Evolutionary conservation across 2,888 invertebrate genomes (phyloP), one percentile per base, ranked within the genome.

Genomic region (Odontomyia ornata): DNA sequence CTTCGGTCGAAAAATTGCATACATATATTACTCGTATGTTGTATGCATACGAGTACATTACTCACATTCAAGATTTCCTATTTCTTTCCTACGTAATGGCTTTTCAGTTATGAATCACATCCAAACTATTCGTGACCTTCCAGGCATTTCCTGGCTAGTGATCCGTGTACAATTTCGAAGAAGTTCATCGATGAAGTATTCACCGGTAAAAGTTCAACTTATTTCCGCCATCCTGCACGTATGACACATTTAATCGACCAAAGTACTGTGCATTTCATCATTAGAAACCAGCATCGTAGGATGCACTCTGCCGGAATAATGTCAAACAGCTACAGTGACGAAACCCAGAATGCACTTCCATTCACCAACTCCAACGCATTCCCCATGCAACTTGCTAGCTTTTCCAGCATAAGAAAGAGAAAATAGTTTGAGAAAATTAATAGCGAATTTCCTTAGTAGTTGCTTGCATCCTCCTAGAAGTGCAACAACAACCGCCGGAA

Each of bases 401-500:
- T n/a, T n/a, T 60, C 4, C 21, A 60, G 18, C 60, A 23, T n/a
- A n/a, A n/a, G 36, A 36, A 36, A 7, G 25, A 25, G 25, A 60
- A 23, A 60, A 60, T 25, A 60, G 60, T 23, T 21, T 23, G 60
- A 7, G 60, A 18, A 60, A 43, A 65, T 65, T 65, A 65, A 65
- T 65, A 65, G 65, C n/a, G 36, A 36, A 43, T 65, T 65, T 65
- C 65, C 65, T 65, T 36, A 43, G 36, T 27, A 65, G 65, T 65
- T 30, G 30, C 36, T 65, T 65, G 65, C 65, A 65, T 65, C 60
- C 18, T 23, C 15, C n/a, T 4, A 18, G 60, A 60, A 60, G 25
- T 5, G 25, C 60, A 60, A 21, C 25, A 25, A 60, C 60, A 60
- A 60, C 60, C n/a, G 9, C 60, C 60, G 60, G 23, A 25, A 23